A percentile compares a stretch with the other conserved stretches of the same genome.
These are phyloP conservation scores for Clarias platycephalus DNA, from an alignment of 2,797 vertebrate species.

Conservation along the genomic window DNA sequence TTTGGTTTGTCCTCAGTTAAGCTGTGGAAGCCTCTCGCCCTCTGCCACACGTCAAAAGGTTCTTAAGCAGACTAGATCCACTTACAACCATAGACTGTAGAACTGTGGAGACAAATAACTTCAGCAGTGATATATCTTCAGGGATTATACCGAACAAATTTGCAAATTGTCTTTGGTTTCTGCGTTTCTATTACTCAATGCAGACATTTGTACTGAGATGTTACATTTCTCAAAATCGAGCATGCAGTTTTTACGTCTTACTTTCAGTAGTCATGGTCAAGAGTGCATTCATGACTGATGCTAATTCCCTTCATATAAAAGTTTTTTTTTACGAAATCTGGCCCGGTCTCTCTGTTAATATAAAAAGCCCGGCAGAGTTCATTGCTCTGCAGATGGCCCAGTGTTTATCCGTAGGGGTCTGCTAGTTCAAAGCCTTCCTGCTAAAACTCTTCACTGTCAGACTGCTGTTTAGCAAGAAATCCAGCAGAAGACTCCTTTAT, in stretches of 20 bases:
- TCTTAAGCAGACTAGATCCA: conserved; percentile 53
- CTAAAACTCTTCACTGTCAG: conserved; percentile 77
- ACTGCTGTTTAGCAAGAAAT: conserved; percentile 66
- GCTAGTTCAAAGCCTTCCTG: conserved; percentile 59
- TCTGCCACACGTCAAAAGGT: conserved; percentile 13
- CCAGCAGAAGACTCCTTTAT: conserved; percentile 47
- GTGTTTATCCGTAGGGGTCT: conserved; percentile 65
- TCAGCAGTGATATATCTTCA: neutral
- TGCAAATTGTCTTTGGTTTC: neutral
- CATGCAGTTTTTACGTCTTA: neutral
- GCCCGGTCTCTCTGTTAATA: neutral
- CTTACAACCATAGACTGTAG: conserved; percentile 9
- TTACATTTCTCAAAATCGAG: neutral
- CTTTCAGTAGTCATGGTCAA: neutral
- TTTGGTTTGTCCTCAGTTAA: conserved; percentile 55
- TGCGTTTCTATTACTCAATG: neutral
- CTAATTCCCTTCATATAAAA: conserved; percentile 42
- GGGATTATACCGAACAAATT: neutral
- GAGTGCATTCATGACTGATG: conserved; percentile 5
- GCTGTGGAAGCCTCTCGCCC: conserved; percentile 27
- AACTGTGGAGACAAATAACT: neutral
- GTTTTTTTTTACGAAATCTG: conserved; percentile 24
- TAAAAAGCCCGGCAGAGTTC: conserved; percentile 32
- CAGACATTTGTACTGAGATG: neutral
- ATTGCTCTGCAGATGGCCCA: conserved; percentile 59